Evolutionary conservation across 1,140 invertebrate genomes (phyloP).

Genomic region (Diorhabda elongata): DNA sequence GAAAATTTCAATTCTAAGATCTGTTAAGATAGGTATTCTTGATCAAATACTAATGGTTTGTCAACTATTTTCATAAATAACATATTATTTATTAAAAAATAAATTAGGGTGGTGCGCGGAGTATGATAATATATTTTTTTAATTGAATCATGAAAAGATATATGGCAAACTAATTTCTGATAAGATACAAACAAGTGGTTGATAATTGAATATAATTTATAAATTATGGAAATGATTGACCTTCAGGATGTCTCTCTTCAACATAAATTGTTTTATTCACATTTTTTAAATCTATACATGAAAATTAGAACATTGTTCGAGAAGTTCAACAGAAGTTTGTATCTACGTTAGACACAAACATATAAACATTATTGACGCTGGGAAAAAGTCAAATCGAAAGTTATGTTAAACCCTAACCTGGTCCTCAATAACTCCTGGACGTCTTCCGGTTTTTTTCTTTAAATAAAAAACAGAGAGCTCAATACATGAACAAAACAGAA

Average conservation of each 20-base stretch:
- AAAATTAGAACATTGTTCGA: slow-evolving; percentile 34
- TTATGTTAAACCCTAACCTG: slow-evolving; percentile 49
- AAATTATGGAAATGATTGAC: too few species aligned
- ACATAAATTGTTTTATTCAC: slow-evolving; percentile 8
- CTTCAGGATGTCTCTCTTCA: background rate
- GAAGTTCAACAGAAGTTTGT: slow-evolving; percentile 33
- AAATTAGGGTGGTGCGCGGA: too few species aligned
- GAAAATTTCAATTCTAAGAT: too few species aligned
- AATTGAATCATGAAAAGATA: too few species aligned
- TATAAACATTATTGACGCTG: slow-evolving; percentile 39
- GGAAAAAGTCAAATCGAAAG: slow-evolving; percentile 28
- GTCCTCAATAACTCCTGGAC: slow-evolving; percentile 52
- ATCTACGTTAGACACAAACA: slow-evolving; percentile 46
- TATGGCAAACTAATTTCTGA: too few species aligned
- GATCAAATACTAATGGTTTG: too few species aligned
- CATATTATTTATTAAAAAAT: too few species aligned
- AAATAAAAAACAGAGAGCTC: slow-evolving; percentile 35
- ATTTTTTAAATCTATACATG: slow-evolving; percentile 35
- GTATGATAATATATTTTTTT: too few species aligned
- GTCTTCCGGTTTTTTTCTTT: slow-evolving; percentile 49
- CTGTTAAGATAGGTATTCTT: too few species aligned
- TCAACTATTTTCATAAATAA: too few species aligned
- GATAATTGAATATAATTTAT: too few species aligned
- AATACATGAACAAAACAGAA: slow-evolving; percentile 30
- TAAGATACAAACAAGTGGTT: too few species aligned